Evolutionary conservation across 2,797 vertebrate species (phyloP), one percentile per base, ranked within the genome.

Genomic region (Caiman crocodilus): DNA sequence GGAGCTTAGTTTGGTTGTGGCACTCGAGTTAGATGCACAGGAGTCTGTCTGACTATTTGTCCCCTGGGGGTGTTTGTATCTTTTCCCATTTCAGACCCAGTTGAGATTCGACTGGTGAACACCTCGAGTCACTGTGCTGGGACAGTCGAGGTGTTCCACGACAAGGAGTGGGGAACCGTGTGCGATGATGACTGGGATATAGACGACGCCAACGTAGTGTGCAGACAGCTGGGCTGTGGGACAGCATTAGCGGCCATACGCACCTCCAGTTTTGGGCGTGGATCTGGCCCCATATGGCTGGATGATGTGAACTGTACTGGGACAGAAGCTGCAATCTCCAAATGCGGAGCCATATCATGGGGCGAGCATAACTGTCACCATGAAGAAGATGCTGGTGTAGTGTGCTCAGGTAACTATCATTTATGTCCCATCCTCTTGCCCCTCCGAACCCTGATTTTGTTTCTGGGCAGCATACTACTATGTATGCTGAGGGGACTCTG

Each of bases 221-320:
- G 97, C 55, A 75, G 23, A 67, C 85, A 96, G 58, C 35, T 97
- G 87, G 93, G 93, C 67, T 97, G 97, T 1, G 97, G 96, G 18
- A 79, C 1, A 1, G 82, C 4, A 0, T 14, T 85, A 63, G 5
- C 15, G 0, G 78, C 55, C 0, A 0, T 1, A 0, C 28, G 5
- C 4, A 20, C 82, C 1, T 1, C 28, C 4, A 30, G 0, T 5
- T 13, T 13, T 60, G 96, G 96, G 10, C 58, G 14, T 65, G 96
- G 95, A 35, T 79, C 67, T 4, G 90, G 96, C 11, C 77, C 84
- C 58, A 94, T 96, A 71, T 94, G 94, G 86, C 17, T 95, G 15
- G 86, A 94, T 56, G 74, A 94, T 3, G 57, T 97, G n/a, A 58
- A 16, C 1, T 97, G 96, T 56, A 8, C 6, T 0, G 96, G 96